These are phyloP conservation scores for Charina bottae DNA, from an alignment of 2,113 vertebrate species.

Conservation along the genomic window DNA sequence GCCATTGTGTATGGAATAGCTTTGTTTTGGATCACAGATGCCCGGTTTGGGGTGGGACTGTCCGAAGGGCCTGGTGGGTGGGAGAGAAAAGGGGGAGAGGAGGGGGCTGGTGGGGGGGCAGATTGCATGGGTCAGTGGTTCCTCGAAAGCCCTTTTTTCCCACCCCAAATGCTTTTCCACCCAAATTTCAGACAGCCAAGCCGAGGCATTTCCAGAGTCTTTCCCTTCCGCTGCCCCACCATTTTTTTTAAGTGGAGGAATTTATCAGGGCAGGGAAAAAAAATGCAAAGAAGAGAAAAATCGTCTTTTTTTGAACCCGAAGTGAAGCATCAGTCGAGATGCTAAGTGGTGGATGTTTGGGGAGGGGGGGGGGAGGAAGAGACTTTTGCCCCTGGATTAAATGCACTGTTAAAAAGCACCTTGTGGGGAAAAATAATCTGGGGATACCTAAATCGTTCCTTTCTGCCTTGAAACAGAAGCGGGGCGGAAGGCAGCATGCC, in stretches of 20 bases:
- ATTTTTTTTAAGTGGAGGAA: background rate
- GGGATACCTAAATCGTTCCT: background rate
- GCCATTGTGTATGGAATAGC: slow-evolving; percentile 76
- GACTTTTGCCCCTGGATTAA: background rate
- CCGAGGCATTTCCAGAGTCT: background rate
- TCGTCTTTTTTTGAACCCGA: background rate
- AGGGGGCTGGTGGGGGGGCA: slow-evolving; percentile 37
- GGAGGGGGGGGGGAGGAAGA: background rate
- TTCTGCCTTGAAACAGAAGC: background rate
- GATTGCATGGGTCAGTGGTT: slow-evolving; percentile 59
- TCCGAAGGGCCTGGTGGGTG: slow-evolving; percentile 33
- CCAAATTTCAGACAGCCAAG: background rate
- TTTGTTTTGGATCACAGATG: slow-evolving; percentile 83
- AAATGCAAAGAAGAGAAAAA: background rate
- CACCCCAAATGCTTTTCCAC: slow-evolving; percentile 46
- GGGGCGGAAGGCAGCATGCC: background rate
- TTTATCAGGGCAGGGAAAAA: slow-evolving; percentile 8
- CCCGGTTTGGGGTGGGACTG: slow-evolving; percentile 68
- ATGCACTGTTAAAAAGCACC: slow-evolving; percentile 13
- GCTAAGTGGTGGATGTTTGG: background rate
- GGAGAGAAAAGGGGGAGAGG: slow-evolving; percentile 46
- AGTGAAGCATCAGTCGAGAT: background rate
- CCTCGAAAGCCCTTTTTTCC: slow-evolving; percentile 25
- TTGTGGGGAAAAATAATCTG: background rate
- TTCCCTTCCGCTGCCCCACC: background rate